Percentiles rank a stretch among this genome's conserved stretches.
Evolutionary conservation across 2,113 vertebrate species (phyloP).

Genomic region (Ovibos moschatus): DNA sequence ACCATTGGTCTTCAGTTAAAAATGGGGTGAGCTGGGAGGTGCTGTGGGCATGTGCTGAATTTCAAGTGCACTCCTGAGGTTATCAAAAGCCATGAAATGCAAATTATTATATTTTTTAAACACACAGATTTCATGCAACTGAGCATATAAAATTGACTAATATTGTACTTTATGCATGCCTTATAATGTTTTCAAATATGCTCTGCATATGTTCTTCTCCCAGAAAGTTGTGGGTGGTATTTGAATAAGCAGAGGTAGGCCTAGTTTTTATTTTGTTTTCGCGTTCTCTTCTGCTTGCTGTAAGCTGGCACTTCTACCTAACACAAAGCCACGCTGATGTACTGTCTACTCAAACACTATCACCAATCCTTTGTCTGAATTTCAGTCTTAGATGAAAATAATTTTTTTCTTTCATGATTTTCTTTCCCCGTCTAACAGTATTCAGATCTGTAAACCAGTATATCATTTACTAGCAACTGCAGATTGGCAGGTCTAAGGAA

Average conservation of each 20-base stretch:
- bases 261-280: constrained; percentile 76
- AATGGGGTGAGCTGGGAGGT: constrained; percentile 91
- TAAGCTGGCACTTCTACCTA: constrained; percentile 57
- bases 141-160: constrained; percentile 92
- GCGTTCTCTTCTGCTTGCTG: constrained; percentile 69
- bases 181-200: constrained; percentile 89
- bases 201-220: constrained; percentile 83
- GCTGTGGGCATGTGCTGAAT: constrained; percentile 90
- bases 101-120: constrained; percentile 91
- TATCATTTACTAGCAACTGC: constrained; percentile 77
- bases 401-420: constrained; percentile 64
- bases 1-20: constrained; percentile 99
- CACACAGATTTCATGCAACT: constrained; percentile 88
- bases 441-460: constrained; percentile 69
- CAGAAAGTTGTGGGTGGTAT: constrained; percentile 86
- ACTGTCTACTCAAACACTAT: constrained; percentile 72
- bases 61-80: constrained; percentile 91
- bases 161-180: constrained; percentile 90
- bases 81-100: constrained; percentile 89
- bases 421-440: constrained; percentile 63
- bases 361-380: constrained; percentile 76
- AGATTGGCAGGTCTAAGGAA: constrained; percentile 77
- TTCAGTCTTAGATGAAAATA: constrained; percentile 76
- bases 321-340: constrained; percentile 63
- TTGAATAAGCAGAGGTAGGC: constrained; percentile 82